A percentile compares a stretch with the other conserved stretches of the same genome.
phyloP scores from a whole-genome alignment of 1,140 invertebrate species.

The Euglossa dilemma region DNA sequence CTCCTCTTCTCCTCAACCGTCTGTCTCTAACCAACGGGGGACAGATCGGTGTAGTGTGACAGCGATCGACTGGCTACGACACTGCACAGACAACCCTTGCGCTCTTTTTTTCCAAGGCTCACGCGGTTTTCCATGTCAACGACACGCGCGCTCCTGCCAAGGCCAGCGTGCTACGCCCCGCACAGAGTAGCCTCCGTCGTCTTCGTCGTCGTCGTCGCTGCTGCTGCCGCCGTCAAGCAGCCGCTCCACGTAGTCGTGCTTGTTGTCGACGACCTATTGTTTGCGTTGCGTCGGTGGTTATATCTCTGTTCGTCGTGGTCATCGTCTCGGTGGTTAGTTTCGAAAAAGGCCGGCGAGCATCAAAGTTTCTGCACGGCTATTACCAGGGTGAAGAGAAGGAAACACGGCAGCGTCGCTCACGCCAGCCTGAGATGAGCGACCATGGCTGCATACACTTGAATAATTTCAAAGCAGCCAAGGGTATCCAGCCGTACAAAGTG shows the following conservation, averaged over 20 bases:
- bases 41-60: conserved; percentile 38
- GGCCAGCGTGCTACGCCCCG: conserved; percentile 74
- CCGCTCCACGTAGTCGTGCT: conserved; percentile 35
- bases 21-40: conserved; percentile 25
- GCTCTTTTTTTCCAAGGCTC: conserved; percentile 64
- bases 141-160: conserved; percentile 75
- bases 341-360: conserved; percentile 26
- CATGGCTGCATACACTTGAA: conserved; percentile 89
- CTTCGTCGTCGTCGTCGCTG: conserved; percentile 17
- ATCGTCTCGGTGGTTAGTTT: conserved; percentile 1
- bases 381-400: conserved; percentile 41
- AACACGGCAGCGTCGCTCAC: conserved; percentile 55
- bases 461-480: conserved; percentile 90
- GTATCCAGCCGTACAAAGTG: conserved; percentile 88
- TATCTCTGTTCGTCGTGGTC: conserved; percentile 1
- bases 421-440: conserved; percentile 84
- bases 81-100: conserved; percentile 41
- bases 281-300: conserved; percentile 7
- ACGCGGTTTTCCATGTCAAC: conserved; percentile 79
- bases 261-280: conserved; percentile 18
- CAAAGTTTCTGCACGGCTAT: conserved; percentile 10
- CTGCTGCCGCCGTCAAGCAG: conserved; percentile 15
- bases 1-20: not conserved
- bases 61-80: conserved; percentile 47
- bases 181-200: conserved; percentile 54